Conservation (phyloP, 1,140 invertebrate genomes). For the Lepidurus arcticus region DNA sequence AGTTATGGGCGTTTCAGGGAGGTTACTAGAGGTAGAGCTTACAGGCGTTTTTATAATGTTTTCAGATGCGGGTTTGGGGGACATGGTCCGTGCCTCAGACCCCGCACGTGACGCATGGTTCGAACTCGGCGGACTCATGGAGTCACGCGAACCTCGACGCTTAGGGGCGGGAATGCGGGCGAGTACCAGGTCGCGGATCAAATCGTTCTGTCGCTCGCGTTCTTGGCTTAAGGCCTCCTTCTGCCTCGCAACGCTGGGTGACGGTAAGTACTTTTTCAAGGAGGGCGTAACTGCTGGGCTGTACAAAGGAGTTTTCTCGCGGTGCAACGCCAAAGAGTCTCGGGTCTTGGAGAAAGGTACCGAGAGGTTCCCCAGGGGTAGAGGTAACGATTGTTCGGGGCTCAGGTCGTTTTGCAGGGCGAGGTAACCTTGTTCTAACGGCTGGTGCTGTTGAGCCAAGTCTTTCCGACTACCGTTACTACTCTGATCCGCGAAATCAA, state of each 20-base stretch:
- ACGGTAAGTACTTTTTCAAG: conserved; percentile 27
- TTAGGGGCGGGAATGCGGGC: conserved; percentile 53
- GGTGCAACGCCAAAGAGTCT: background rate
- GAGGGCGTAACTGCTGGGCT: background rate
- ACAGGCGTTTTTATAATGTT: conserved; percentile 48
- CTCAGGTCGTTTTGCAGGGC: background rate
- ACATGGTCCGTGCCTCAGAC: conserved; percentile 38
- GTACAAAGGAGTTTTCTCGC: conserved; percentile 20
- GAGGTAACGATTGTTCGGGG: background rate
- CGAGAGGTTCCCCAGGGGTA: background rate
- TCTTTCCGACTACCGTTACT: conserved; percentile 40
- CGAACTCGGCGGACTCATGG: conserved; percentile 46
- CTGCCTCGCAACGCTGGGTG: conserved; percentile 27
- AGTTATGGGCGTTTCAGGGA: conserved; percentile 5
- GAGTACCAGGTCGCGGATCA: conserved; percentile 70
- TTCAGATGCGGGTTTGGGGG: conserved; percentile 34
- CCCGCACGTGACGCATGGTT: conserved; percentile 41
- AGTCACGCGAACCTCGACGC: conserved; percentile 46
- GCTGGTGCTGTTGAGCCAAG: conserved; percentile 9
- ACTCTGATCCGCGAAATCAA: conserved; percentile 64
- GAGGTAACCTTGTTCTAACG: background rate
- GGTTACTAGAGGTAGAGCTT: conserved; percentile 38
- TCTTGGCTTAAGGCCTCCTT: conserved; percentile 40
- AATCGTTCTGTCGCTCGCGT: conserved; percentile 60
- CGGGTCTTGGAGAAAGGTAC: background rate